phyloP scores from a whole-genome alignment of 1,140 invertebrate genomes.

The Tigriopus japonicus region DNA sequence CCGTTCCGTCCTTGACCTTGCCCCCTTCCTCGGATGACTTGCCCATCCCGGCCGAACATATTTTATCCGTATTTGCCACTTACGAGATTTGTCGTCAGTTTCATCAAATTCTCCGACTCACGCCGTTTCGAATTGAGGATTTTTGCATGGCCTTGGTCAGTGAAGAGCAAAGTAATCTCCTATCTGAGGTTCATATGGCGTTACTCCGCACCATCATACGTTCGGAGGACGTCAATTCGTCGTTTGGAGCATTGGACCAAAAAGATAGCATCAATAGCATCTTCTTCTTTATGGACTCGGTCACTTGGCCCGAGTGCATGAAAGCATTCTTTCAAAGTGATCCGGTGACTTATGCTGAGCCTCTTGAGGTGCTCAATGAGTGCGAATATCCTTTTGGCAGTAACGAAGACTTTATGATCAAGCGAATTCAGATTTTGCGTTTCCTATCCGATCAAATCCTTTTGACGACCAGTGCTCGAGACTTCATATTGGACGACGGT shows the following conservation, averaged over 20 bases:
- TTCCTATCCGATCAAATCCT: conserved; percentile 85
- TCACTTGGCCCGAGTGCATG: conserved; percentile 86
- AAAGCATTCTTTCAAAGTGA: conserved; percentile 50
- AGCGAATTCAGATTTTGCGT: conserved; percentile 52
- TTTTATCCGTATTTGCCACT: conserved; percentile 59
- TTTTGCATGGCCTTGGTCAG: conserved; percentile 76
- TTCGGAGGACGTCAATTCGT: conserved; percentile 84
- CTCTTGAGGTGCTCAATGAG: conserved; percentile 26
- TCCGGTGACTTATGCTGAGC: conserved; percentile 50
- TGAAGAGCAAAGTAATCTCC: conserved; percentile 71
- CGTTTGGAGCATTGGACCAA: conserved; percentile 83
- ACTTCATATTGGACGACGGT: conserved; percentile 84
- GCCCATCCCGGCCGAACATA: conserved; percentile 49
- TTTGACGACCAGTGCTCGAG: conserved; percentile 73
- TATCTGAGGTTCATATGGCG: conserved; percentile 81
- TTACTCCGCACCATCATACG: conserved; percentile 70
- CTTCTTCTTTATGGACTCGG: conserved; percentile 71
- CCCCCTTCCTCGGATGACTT: conserved; percentile 80
- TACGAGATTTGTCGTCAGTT: conserved; percentile 89
- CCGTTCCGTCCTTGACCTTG: conserved; percentile 51
- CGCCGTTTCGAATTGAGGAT: conserved; percentile 87
- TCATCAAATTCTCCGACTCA: conserved; percentile 63
- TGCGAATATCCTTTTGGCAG: conserved; percentile 58
- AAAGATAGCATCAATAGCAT: conserved; percentile 90
- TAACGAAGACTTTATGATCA: background rate